phyloP scores from a whole-genome alignment of 2,113 vertebrate species.

The Cariama cristata region DNA sequence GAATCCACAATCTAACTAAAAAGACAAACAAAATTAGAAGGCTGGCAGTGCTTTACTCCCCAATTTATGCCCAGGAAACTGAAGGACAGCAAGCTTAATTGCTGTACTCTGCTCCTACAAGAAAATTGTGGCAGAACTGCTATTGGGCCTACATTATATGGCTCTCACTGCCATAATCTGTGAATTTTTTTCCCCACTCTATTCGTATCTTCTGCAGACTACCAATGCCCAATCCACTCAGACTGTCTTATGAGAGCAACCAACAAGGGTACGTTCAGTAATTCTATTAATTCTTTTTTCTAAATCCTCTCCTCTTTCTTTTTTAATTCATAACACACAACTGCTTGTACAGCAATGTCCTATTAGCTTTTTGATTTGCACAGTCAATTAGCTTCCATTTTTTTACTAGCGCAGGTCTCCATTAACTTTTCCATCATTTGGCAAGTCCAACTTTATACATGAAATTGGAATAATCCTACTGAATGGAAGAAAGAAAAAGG shows the following conservation, averaged over 20 bases:
- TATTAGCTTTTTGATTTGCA: background rate
- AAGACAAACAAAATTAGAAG: background rate
- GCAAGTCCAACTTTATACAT: background rate
- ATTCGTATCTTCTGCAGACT: background rate
- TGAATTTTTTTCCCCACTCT: background rate
- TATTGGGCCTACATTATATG: fast-evolving
- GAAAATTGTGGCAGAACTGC: background rate
- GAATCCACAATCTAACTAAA: background rate
- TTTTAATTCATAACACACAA: background rate
- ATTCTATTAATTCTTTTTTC: background rate
- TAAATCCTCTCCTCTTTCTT: background rate
- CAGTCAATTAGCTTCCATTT: background rate
- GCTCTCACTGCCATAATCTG: background rate
- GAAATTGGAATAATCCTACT: background rate
- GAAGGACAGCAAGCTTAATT: background rate
- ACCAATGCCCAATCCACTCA: background rate
- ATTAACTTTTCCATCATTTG: background rate
- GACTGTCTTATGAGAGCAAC: background rate
- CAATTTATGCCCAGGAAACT: background rate
- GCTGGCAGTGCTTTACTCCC: background rate
- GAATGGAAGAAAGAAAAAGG: background rate
- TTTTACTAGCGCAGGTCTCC: background rate
- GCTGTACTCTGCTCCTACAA: background rate
- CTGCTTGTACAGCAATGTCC: background rate
- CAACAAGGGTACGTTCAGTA: background rate